phyloP scores from a whole-genome alignment of 2,113 vertebrate genomes.

The Podarcis cretensis region DNA sequence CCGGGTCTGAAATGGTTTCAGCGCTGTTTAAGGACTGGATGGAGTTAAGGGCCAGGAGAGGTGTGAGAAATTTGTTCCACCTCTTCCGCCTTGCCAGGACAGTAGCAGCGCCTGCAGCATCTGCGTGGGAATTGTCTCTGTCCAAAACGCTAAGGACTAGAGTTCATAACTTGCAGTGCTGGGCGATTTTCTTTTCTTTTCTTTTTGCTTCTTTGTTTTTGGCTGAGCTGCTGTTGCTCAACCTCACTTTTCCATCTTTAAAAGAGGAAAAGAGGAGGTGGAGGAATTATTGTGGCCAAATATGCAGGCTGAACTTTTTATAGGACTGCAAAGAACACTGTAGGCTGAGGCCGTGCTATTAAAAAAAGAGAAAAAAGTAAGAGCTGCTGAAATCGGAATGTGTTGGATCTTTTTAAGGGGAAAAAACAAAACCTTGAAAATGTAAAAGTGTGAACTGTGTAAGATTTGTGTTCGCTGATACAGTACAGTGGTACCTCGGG shows the following conservation, averaged over 20 bases:
- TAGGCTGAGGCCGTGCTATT: neutral
- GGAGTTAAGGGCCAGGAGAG: neutral
- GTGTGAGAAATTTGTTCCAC: neutral
- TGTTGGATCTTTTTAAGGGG: neutral
- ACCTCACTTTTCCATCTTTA: too few relatives aligned
- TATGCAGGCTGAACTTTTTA: neutral
- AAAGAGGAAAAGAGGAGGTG: neutral
- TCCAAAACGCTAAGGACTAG: neutral
- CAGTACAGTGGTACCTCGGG: too few relatives aligned
- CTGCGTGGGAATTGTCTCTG: neutral
- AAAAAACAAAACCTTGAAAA: too few relatives aligned
- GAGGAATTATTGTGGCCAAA: neutral
- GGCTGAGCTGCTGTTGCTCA: neutral
- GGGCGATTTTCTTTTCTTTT: too few relatives aligned
- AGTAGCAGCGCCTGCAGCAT: neutral
- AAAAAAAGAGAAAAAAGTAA: neutral
- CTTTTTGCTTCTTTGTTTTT: neutral
- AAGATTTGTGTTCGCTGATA: too few relatives aligned
- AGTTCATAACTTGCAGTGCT: neutral
- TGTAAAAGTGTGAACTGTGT: too few relatives aligned
- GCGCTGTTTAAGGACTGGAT: neutral
- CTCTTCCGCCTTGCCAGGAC: neutral
- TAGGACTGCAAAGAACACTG: neutral
- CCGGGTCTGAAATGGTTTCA: neutral
- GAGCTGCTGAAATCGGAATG: neutral